Evolutionary conservation across 2,113 vertebrate genomes (phyloP).

Genomic region (Microtus montanus): DNA sequence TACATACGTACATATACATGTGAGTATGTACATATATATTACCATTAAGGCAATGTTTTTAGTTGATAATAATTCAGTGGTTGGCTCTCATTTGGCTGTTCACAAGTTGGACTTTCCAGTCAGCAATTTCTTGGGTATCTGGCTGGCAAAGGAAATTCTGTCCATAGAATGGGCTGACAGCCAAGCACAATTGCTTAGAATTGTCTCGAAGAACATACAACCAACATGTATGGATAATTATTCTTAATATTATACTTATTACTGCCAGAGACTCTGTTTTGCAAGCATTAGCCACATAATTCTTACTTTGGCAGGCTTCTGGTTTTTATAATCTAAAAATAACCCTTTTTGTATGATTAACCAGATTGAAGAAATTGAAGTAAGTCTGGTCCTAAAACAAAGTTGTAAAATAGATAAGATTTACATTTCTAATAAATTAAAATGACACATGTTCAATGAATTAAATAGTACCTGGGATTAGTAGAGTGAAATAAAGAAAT

Average conservation of each 20-base stretch:
- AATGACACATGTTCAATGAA: not conserved
- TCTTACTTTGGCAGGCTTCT: not conserved
- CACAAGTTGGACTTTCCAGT: not conserved
- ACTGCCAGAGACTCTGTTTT: not conserved
- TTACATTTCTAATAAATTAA: not conserved
- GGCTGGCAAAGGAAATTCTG: not conserved
- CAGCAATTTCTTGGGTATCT: not conserved
- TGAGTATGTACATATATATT: not conserved
- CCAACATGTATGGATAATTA: not conserved
- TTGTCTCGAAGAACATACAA: not conserved
- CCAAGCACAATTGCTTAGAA: not conserved
- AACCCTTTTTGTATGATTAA: not conserved
- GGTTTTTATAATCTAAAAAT: not conserved
- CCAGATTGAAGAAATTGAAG: not conserved
- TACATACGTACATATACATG: no score
- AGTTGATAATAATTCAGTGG: not conserved
- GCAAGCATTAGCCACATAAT: not conserved
- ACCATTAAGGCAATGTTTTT: not conserved
- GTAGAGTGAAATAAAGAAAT: conserved; percentile 14
- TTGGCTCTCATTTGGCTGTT: not conserved
- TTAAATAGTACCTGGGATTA: not conserved
- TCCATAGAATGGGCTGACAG: not conserved
- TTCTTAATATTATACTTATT: not conserved
- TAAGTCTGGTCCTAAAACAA: conserved; percentile 30
- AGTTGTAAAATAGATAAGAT: not conserved